Evolutionary conservation across 1,140 invertebrate genomes (phyloP), one percentile per base, ranked within the genome.

Genomic region (Gryllus bimaculatus): DNA sequence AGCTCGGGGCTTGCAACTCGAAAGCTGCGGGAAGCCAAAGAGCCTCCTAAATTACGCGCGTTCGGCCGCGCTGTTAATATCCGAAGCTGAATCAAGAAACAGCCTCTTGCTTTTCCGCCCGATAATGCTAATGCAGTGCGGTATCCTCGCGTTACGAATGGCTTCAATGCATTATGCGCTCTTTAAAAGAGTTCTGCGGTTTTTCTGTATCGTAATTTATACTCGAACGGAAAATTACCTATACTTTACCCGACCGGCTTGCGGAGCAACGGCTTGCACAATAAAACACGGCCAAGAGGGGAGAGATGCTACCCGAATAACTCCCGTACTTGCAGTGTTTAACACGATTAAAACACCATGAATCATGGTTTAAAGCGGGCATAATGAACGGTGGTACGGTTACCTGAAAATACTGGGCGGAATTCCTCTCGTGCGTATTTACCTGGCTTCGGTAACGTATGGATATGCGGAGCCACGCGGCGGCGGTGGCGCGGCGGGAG

Each of bases 161-260:
- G 10, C 54, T 18, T 66, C 54, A 18, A 66, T 66, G 54, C 54
- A 18, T 66, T 66, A 66, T 66, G 54, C 7, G 54, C 54, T 66
- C 2, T 18, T 66, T 66, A 66, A 66, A 66, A 66, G 54, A 66
- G 54, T 66, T 18, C 54, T 66, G 54, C 54, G 54, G 54, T 66
- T 66, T 66, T 66, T 66, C 54, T 66, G 10, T 66, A 66, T 66
- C 54, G 54, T 66, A 66, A 66, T 66, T 66, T 66, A 66, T 66
- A 66, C 54, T 66, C 54, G 18, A 66, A 66, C 54, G 54, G 26
- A 66, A 66, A 66, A 66, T 66, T 66, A 66, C 54, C 54, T 66
- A 66, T 66, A 66, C 54, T 66, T 66, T 66, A 66, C 54, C 54
- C 54, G 54, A 39, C 54, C 54, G 10, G 54, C 54, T 39, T 39